phyloP scores from a whole-genome alignment of 2,113 vertebrate genomes.

The Pluvianellus socialis region DNA sequence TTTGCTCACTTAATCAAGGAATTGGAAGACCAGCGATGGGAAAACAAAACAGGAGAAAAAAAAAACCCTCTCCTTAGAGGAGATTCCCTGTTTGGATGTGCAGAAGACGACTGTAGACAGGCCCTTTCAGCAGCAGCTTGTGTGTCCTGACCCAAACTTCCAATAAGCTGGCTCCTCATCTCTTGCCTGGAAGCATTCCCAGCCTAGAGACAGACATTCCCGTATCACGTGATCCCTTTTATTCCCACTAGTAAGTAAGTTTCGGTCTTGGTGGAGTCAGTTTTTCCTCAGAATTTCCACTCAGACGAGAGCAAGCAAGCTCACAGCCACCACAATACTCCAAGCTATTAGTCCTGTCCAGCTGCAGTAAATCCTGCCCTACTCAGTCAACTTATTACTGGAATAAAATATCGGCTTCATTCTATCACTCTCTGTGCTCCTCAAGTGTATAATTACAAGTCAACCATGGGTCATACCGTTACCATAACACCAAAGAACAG shows the following conservation, averaged over 20 bases:
- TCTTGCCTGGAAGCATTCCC: slow-evolving; percentile 8
- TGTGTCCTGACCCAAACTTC: slow-evolving; percentile 1
- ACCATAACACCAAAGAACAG: slow-evolving; percentile 32
- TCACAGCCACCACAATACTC: slow-evolving; percentile 9
- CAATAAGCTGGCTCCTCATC: neutral
- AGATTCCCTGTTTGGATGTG: neutral
- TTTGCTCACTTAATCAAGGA: neutral
- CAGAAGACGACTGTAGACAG: neutral
- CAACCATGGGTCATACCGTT: neutral
- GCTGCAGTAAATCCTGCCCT: slow-evolving; percentile 42
- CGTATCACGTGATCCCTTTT: neutral
- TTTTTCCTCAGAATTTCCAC: slow-evolving; percentile 36
- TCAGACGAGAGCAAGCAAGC: neutral
- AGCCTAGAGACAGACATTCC: neutral
- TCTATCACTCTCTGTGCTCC: neutral
- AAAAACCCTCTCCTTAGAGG: neutral
- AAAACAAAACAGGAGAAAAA: neutral
- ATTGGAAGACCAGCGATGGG: neutral
- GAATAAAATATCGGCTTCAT: slow-evolving; percentile 32
- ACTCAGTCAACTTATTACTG: slow-evolving; percentile 25
- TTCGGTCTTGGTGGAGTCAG: slow-evolving; percentile 40
- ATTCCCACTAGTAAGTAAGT: slow-evolving; percentile 28
- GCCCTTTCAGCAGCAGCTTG: slow-evolving; percentile 8
- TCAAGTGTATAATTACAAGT: slow-evolving; percentile 53
- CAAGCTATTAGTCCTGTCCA: slow-evolving; percentile 16